A percentile compares a stretch with the other conserved stretches of the same genome.
Evolutionary conservation across 2,113 vertebrate species (phyloP).

Genomic region (Crotophaga sulcirostris): DNA sequence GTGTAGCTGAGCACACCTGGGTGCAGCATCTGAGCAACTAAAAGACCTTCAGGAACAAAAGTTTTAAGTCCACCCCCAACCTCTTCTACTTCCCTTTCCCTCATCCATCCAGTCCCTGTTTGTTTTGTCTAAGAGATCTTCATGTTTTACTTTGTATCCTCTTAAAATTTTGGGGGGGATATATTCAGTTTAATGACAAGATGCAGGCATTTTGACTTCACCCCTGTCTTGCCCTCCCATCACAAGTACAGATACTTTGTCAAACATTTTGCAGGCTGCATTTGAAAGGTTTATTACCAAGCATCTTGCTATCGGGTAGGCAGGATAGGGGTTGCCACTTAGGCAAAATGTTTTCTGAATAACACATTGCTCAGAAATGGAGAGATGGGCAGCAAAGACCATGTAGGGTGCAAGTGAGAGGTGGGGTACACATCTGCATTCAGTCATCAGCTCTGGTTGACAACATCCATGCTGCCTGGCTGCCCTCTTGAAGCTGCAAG

Average conservation of each 20-base stretch:
- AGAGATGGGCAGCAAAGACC: not conserved
- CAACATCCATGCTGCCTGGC: fast-evolving
- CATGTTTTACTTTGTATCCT: not conserved
- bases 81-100: not conserved
- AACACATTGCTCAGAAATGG: not conserved
- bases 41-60: not conserved
- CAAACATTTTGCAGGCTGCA: not conserved
- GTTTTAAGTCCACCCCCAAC: not conserved
- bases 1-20: not conserved
- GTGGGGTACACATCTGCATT: fast-evolving
- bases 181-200: not conserved
- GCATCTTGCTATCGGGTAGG: not conserved
- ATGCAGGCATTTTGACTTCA: fast-evolving
- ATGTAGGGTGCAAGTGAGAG: fast-evolving
- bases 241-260: too few species aligned
- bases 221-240: not conserved
- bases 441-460: not conserved
- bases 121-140: not conserved
- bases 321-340: not conserved
- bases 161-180: not conserved
- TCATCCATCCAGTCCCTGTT: fast-evolving
- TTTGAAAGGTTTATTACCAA: not conserved
- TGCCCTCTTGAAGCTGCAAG: not conserved
- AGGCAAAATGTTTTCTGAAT: not conserved
- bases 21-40: not conserved